These are phyloP conservation scores for Spisula subtruncata DNA, from an alignment of 2,888 invertebrate species.

Conservation along the genomic window DNA sequence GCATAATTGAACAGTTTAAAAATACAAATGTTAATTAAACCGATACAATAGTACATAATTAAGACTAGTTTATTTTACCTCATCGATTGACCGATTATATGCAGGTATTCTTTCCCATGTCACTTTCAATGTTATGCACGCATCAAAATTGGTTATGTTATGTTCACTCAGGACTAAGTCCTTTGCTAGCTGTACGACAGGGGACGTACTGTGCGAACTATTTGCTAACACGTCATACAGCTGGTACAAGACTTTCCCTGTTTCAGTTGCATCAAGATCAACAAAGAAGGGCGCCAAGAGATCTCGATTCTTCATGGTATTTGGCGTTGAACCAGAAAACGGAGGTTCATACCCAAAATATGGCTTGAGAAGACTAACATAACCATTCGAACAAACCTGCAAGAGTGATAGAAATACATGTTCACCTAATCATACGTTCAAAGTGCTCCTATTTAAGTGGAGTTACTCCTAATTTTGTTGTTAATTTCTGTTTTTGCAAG, in stretches of 20 bases:
- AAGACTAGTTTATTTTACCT: neutral
- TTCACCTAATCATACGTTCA: too few species aligned
- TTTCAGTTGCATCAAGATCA: slow-evolving; percentile 1
- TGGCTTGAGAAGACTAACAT: slow-evolving; percentile 14
- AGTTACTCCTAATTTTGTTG: too few species aligned
- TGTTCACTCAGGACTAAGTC: neutral
- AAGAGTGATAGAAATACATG: neutral
- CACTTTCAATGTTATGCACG: neutral
- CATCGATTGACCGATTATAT: neutral
- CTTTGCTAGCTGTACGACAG: neutral
- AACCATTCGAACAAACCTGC: slow-evolving; percentile 58
- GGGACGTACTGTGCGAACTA: neutral
- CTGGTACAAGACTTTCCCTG: neutral
- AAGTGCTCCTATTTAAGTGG: too few species aligned
- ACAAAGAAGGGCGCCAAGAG: slow-evolving; percentile 38
- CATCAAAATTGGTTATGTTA: neutral
- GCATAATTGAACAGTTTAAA: too few species aligned
- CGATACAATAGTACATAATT: too few species aligned
- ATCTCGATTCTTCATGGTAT: neutral
- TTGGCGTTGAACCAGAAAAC: slow-evolving; percentile 5
- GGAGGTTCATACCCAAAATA: neutral
- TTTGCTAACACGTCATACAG: neutral
- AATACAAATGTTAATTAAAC: too few species aligned
- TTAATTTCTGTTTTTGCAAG: too few species aligned
- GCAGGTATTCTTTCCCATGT: slow-evolving; percentile 39